Base-by-base conservation (phyloP, 2,113 vertebrate species). In the Rousettus leschenaultii region DNA sequence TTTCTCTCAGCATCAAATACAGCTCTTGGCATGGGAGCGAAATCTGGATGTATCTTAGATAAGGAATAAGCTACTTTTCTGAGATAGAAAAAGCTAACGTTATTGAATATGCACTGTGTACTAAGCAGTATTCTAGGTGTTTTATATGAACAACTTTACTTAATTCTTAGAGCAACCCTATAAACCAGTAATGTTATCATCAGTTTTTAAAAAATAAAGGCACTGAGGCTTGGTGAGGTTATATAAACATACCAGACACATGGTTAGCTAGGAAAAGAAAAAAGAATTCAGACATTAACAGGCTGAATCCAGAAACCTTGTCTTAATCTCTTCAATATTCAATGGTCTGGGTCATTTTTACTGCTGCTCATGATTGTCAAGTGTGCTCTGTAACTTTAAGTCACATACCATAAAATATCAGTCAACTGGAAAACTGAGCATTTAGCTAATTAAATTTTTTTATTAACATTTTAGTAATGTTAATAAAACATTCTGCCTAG, bases 381-480 rank as follows among this genome's bases (percentile, higher is more conserved):
- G 9, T 86, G 5, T 57, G 68, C 18, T 86, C 35, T 93, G 13
- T 53, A 88, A 70, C 86, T 92, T 95, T 91, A 53, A 95, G 79
- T 78, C 77, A 73, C n/a, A 57, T 74, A 78, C 61, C 48, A 79
- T 93, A 95, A 95, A 95, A 86, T 75, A 80, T 75, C 85, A 96
- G 70, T 80, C 71, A 84, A 40, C 53, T 94, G 65, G 45, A 94
- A 93, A 93, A 59, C 55, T 61, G 51, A 94, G 51, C 43, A 95
- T 33, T n/a, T n/a, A 73, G 35, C 48, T 93, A 97, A 96, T 73
- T 94, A 40, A 92, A 93, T 86, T 94, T 92, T 96, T 93, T 91
- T 1, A 92, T 87, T 92, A 71, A 66, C 13, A 43, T 94, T 96
- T 97, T 85, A 65, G 43, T 83, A 89, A 73, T 43, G n/a, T n/a